Percentiles rank a stretch among this genome's conserved stretches.
Evolutionary conservation across 2,797 vertebrate species (phyloP).

Genomic region (Lagorchestes hirsutus): DNA sequence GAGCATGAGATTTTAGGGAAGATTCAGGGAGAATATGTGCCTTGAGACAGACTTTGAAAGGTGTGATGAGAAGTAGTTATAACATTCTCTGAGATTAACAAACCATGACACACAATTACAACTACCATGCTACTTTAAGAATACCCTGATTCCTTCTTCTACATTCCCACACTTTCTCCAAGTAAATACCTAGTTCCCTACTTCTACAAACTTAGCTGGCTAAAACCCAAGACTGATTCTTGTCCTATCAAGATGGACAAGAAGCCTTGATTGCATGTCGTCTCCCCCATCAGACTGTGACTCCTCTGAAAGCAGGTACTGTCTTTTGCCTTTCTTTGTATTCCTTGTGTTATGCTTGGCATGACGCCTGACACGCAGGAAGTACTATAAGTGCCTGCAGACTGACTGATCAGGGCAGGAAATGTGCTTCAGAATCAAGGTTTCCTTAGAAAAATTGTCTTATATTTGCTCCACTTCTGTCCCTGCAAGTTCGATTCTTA

Average conservation of each 20-base stretch:
- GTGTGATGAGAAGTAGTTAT: not conserved
- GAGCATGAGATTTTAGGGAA: not conserved
- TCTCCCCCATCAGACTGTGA: not conserved
- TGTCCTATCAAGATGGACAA: not conserved
- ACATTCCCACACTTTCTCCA: not conserved
- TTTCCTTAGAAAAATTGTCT: not conserved
- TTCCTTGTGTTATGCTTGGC: not conserved
- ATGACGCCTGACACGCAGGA: not conserved
- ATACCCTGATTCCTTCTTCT: not conserved
- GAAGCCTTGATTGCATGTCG: not conserved
- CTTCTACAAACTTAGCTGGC: not conserved
- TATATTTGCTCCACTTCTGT: not conserved
- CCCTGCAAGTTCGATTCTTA: not conserved
- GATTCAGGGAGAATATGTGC: not conserved
- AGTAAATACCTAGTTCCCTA: not conserved
- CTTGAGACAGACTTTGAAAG: not conserved
- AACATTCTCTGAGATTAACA: not conserved
- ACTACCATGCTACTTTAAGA: not conserved
- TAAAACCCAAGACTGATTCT: not conserved
- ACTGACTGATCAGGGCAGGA: not conserved
- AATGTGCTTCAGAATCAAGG: not conserved
- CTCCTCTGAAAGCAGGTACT: not conserved
- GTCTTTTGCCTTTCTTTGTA: not conserved
- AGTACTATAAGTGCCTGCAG: not conserved
- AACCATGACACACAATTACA: not conserved